Base-by-base conservation (phyloP, 2,888 invertebrate species). In the Galeruca laticollis region DNA sequence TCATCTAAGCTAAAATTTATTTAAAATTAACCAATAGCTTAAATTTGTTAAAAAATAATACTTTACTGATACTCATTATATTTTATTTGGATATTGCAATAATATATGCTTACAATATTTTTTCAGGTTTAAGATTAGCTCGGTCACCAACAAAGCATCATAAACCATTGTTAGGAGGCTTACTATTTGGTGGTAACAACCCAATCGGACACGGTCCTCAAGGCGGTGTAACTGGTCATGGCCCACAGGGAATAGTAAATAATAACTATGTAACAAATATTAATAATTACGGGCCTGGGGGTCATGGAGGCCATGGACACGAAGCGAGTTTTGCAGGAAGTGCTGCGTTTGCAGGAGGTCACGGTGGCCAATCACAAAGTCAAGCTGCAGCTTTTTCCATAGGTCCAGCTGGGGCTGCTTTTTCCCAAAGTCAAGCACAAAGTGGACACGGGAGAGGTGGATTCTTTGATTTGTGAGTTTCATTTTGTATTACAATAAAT, bases 371-470 rank as follows among this genome's bases (percentile, higher is more conserved):
- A n/a, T 54, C 71, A 31, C 76, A 76, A 65, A 70, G 75, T 60
- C 78, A 78, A 57, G 72, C 78, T 13, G 71, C 74, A 5, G 68
- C 77, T n/a, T 72, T 77, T 62, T 72, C 74, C 6, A 47, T 75
- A 33, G 78, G 78, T 13, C 77, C 78, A 26, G 72, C 72, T 52
- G 60, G 71, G 1, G 76, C 73, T 2, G 60, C 71, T 2, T 72
- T 78, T 49, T 77, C 77, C 2, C 76, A 78, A 57, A 73, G 77
- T 40, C 76, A 76, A 49, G 70, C 77, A 11, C 74, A 75, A 35
- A 63, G 69, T 6, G 18, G 47, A 47, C 47, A 47, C 20, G 65
- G 71, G 9, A 59, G 63, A 54, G 59, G 69, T 26, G 61, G 71
- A 26, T 35, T 47, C 9, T 47, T 18, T 47, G 47, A 47, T 18